Evolutionary conservation across 2,797 vertebrate species (phyloP).

Genomic region (Silurus aristotelis): DNA sequence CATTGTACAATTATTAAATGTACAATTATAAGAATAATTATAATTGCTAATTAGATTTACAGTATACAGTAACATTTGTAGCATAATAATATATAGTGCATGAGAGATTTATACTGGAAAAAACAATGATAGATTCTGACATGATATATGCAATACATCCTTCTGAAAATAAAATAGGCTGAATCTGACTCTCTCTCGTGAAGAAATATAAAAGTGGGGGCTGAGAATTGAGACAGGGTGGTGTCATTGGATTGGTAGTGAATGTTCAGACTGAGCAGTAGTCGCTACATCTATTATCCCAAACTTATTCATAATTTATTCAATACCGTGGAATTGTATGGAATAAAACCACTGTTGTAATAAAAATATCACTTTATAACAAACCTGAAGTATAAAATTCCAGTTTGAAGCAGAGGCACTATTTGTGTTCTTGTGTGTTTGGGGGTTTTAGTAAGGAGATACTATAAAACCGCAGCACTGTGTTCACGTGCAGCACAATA

Average conservation of each 20-base stretch:
- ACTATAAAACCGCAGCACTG: slow-evolving; percentile 53
- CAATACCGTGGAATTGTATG: too few relatives aligned
- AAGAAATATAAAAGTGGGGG: too few relatives aligned
- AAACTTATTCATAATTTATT: too few relatives aligned
- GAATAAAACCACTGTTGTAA: neutral
- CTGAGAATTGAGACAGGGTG: too few relatives aligned
- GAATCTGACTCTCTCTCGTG: neutral
- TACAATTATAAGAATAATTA: neutral
- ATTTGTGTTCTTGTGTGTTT: neutral
- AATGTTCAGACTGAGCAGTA: too few relatives aligned
- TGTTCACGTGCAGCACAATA: slow-evolving; percentile 66
- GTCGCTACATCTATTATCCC: too few relatives aligned
- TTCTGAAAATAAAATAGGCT: neutral
- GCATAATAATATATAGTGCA: too few relatives aligned
- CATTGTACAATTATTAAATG: slow-evolving; percentile 15
- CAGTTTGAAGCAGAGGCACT: neutral
- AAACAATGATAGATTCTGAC: neutral
- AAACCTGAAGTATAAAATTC: neutral
- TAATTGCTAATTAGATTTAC: too few relatives aligned
- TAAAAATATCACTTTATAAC: neutral
- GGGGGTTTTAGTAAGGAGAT: slow-evolving; percentile 38
- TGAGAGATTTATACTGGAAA: too few relatives aligned
- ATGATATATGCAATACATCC: neutral
- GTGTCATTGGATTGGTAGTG: too few relatives aligned
- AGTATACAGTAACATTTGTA: too few relatives aligned